Conservation (phyloP, 1,140 invertebrate species). For the Monomorium pharaonis region DNA sequence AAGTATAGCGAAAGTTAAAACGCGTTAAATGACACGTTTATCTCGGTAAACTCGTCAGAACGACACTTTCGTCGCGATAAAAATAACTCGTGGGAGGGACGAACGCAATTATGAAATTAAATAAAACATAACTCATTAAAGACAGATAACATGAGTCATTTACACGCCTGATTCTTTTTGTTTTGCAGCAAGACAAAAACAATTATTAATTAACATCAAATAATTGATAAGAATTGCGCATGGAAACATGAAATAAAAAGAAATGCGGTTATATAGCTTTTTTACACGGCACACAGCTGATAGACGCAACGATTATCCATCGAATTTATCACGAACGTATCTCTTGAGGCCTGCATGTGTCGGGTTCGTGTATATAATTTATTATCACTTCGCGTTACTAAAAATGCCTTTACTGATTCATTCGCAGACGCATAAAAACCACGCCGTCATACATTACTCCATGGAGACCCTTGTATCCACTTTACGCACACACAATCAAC, state of each 20-base stretch:
- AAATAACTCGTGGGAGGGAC: not conserved
- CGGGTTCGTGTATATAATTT: slow-evolving; percentile 64
- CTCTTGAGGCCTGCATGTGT: slow-evolving; percentile 43
- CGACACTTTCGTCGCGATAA: not conserved
- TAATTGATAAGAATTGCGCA: slow-evolving; percentile 1
- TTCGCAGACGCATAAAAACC: slow-evolving; percentile 70
- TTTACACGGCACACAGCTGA: not conserved
- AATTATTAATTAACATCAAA: slow-evolving; percentile 11
- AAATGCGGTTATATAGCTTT: slow-evolving; percentile 14
- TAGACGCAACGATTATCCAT: slow-evolving; percentile 61
- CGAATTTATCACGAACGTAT: slow-evolving; percentile 69
- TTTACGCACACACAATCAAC: slow-evolving; percentile 57
- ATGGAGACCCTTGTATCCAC: slow-evolving; percentile 46
- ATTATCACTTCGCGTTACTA: slow-evolving; percentile 70
- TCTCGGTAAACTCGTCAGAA: not conserved
- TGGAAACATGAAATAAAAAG: slow-evolving; percentile 12
- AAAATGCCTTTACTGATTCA: slow-evolving; percentile 74
- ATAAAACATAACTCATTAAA: slow-evolving; percentile 27
- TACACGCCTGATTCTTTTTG: not conserved
- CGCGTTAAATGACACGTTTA: slow-evolving; percentile 40
- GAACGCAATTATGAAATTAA: slow-evolving; percentile 7
- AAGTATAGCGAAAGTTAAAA: slow-evolving; percentile 28
- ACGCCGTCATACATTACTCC: slow-evolving; percentile 68
- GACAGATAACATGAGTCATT: not conserved
- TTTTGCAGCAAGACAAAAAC: not conserved